Conservation (phyloP, 2,113 vertebrate genomes). For the Bubo scandiacus region DNA sequence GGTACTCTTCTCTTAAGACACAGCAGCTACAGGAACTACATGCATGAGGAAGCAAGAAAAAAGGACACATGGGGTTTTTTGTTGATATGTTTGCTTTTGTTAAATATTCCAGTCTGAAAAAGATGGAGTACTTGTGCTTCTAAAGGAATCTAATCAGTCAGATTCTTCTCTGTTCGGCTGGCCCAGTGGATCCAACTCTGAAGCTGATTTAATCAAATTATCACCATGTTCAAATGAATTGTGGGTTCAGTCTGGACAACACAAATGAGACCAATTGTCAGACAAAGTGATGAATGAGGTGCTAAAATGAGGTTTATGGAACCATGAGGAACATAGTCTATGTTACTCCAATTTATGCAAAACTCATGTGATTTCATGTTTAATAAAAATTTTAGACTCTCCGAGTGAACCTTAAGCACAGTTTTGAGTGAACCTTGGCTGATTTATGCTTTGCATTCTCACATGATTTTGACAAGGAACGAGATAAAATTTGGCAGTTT, state of each 20-base stretch:
- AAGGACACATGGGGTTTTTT: background rate
- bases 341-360: background rate
- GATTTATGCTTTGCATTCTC: slow-evolving; percentile 39
- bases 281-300: background rate
- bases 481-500: slow-evolving; percentile 42
- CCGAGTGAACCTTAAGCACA: background rate
- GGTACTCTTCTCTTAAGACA: background rate
- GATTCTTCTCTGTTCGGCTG: background rate
- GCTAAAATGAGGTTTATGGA: background rate
- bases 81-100: background rate
- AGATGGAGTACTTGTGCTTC: background rate
- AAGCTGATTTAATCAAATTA: slow-evolving; percentile 21
- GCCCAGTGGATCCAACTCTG: background rate
- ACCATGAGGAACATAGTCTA: background rate
- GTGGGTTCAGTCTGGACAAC: background rate
- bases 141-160: background rate
- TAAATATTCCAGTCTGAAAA: background rate
- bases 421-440: slow-evolving; percentile 24
- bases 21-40: background rate
- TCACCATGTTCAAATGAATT: background rate
- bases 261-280: background rate
- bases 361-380: background rate
- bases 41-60: background rate
- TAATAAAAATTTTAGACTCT: slow-evolving; percentile 2
- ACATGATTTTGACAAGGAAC: slow-evolving; percentile 36